These are phyloP conservation scores for Dunckerocampus dactyliophorus DNA, from an alignment of 2,113 vertebrate genomes.

Conservation along the genomic window DNA sequence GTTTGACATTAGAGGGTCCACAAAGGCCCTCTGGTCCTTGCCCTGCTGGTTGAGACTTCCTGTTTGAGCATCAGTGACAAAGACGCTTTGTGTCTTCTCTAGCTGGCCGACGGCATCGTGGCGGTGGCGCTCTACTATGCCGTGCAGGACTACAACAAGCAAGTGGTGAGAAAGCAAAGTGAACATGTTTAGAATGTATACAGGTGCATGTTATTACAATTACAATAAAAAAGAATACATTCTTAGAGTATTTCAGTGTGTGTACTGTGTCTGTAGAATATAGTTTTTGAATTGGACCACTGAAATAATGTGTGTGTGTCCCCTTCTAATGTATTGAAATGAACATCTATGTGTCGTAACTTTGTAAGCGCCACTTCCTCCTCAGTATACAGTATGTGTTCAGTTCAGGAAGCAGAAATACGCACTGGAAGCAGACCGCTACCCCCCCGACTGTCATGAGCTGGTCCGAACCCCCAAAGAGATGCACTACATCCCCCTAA, in stretches of 20 bases:
- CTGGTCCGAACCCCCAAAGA: conserved; percentile 89
- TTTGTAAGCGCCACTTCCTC: too few relatives aligned
- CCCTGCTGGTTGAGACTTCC: too few relatives aligned
- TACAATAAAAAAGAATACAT: too few relatives aligned
- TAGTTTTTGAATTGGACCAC: background rate
- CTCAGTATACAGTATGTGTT: too few relatives aligned
- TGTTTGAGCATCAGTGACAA: too few relatives aligned
- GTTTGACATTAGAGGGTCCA: too few relatives aligned
- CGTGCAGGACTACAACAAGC: conserved; percentile 91
- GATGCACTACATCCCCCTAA: conserved; percentile 92
- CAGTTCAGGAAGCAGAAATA: conserved; percentile 96
- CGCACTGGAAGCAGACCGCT: conserved; percentile 85
- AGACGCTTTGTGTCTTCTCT: background rate
- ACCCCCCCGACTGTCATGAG: conserved; percentile 85
- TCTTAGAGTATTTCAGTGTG: too few relatives aligned
- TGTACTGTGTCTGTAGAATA: too few relatives aligned
- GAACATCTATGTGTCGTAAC: too few relatives aligned
- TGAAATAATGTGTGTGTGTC: background rate
- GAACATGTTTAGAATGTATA: background rate
- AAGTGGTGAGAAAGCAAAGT: conserved; percentile 79
- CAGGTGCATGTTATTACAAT: too few relatives aligned
- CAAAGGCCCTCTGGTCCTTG: too few relatives aligned
- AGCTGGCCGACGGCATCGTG: conserved; percentile 89
- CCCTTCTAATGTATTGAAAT: too few relatives aligned
- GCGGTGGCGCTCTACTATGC: conserved; percentile 90